Conservation (phyloP, 2,797 vertebrate species). For the Malurus splendens region DNA sequence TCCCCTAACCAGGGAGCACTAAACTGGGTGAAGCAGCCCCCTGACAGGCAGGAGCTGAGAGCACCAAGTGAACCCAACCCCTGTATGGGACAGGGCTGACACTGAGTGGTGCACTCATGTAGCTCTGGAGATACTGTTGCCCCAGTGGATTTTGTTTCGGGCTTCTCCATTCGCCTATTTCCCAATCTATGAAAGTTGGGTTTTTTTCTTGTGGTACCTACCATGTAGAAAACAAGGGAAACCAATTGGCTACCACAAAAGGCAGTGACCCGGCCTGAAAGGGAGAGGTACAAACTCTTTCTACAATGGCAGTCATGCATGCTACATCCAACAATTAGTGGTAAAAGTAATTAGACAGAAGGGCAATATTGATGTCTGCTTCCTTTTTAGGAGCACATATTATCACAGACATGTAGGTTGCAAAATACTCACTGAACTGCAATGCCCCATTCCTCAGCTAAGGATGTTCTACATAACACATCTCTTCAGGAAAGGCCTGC, state of each 20-base stretch:
- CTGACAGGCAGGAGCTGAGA: background rate
- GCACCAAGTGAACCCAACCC: background rate
- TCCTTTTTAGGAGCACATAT: background rate
- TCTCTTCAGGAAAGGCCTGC: constrained; percentile 26
- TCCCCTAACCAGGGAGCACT: background rate
- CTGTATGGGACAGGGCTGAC: rapidly evolving
- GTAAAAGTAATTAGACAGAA: background rate
- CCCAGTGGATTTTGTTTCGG: background rate
- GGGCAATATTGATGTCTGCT: background rate
- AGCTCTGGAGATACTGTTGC: background rate
- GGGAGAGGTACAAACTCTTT: background rate
- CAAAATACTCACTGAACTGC: background rate
- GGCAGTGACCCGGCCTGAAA: background rate
- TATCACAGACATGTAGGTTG: background rate
- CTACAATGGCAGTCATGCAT: background rate
- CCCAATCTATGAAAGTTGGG: background rate
- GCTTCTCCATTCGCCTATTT: background rate
- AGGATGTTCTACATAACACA: background rate
- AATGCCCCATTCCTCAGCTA: background rate
- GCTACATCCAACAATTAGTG: background rate
- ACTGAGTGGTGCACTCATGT: background rate
- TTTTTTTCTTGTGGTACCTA: background rate
- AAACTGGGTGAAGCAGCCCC: rapidly evolving
- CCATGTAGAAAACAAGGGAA: background rate
- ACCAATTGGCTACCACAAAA: background rate